Base-by-base conservation (phyloP, 2,888 invertebrate genomes). In the Volucella inanis region DNA sequence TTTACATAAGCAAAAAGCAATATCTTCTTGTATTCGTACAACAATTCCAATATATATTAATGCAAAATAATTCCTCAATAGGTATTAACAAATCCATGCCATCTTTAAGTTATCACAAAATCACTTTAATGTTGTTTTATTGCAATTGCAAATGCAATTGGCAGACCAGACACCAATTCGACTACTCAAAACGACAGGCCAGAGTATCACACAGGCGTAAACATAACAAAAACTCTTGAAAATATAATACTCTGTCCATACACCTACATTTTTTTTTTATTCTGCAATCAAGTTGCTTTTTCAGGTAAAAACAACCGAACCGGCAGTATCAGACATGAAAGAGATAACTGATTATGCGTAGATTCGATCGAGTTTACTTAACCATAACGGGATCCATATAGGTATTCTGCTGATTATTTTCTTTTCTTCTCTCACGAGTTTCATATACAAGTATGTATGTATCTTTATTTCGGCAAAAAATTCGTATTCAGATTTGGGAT, bases 271-370 rank as follows among this genome's bases (percentile, higher is more conserved):
- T 61, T 45, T 50, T 61, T 22, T 31, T 65, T 54, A 6, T 31
- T 15, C 49, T 75, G 61, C 54, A 64, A 52, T 64, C n/a, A 68
- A 52, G 64, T 11, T 22, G 67, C 65, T 59, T 38, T 31, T 75
- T 62, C 84, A 85, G 80, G 84, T 85, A 71, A 85, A 76, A 80
- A 80, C 65, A 85, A 80, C 67, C 12, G 55, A 80, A 76, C 84
- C 80, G 84, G 84, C 52, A 59, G 67, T 76, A 76, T 64, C 49
- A 50, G 41, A 41, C 31, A 67, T 22, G 62, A 85, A 76, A 68
- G 84, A 76, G 84, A 85, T 71, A 80, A 55, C 65, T 38, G 22
- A 64, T 49, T 18, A 47, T 54, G 71, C 67, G 12, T 52, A 41
- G 45, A 71, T 71, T 71, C 67, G 71, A 79, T 65, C 43, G 52